Evolutionary conservation across 2,113 vertebrate species (phyloP).

Genomic region (Machaerirhynchus nigripectus): DNA sequence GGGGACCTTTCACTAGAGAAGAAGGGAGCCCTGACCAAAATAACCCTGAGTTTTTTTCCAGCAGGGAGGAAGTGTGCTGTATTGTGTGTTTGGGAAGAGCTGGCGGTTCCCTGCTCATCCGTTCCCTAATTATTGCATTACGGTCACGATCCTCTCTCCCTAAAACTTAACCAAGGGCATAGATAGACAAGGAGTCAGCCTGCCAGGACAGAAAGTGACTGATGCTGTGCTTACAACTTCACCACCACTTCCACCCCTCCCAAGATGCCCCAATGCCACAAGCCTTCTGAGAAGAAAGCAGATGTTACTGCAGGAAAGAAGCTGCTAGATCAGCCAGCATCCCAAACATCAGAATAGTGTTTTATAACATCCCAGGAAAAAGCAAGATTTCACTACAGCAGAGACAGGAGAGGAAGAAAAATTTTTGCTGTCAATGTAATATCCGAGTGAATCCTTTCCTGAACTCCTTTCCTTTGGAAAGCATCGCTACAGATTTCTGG

Average conservation of each 20-base stretch:
- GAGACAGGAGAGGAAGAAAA: not conserved
- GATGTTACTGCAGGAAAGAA: not conserved
- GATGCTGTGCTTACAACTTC: not conserved
- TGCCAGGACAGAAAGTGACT: not conserved
- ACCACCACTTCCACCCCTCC: not conserved
- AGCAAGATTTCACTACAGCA: not conserved
- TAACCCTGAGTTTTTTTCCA: conserved; percentile 60
- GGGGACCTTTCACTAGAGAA: not conserved
- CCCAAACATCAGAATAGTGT: not conserved
- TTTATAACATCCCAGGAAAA: not conserved
- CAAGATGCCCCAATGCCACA: not conserved
- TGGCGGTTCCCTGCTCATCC: not conserved
- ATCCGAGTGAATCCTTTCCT: not conserved
- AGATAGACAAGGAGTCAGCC: not conserved
- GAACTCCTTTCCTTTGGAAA: not conserved
- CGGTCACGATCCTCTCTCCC: not conserved
- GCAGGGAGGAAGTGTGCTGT: conserved; percentile 44
- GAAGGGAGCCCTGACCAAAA: conserved; percentile 9
- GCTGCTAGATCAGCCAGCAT: not conserved
- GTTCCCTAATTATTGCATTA: conserved; percentile 19
- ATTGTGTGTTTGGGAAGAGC: not conserved
- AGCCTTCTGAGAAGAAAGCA: not conserved
- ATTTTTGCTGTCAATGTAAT: not conserved
- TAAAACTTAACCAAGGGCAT: conserved; percentile 2
- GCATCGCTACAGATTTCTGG: not conserved